Evolutionary conservation across 2,797 vertebrate genomes (phyloP).

Genomic region (Aeoliscus strigatus): DNA sequence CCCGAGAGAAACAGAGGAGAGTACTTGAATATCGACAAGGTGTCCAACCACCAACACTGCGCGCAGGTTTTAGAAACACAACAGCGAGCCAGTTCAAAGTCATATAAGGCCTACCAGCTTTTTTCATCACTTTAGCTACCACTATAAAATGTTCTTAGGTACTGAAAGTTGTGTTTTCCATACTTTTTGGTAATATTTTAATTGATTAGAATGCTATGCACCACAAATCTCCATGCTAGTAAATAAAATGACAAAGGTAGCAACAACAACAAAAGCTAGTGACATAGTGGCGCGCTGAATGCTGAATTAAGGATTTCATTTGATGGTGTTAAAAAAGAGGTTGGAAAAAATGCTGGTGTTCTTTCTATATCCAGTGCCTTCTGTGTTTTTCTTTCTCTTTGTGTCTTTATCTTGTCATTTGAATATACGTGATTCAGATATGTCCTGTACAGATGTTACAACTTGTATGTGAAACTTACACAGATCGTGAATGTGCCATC

Average conservation of each 20-base stretch:
- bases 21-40: constrained; percentile 81
- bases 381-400: constrained; percentile 19
- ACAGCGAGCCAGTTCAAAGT: constrained; percentile 47
- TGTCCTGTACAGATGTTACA: constrained; percentile 36
- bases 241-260: background rate
- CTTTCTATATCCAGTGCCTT: constrained; percentile 43
- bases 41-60: constrained; percentile 75
- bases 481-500: no score
- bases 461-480: constrained; percentile 39
- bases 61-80: constrained; percentile 58
- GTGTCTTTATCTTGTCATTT: constrained; percentile 39
- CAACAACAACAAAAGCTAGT: background rate
- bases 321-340: constrained; percentile 5
- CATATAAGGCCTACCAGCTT: constrained; percentile 27
- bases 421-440: constrained; percentile 43
- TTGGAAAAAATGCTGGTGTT: constrained; percentile 39
- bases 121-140: constrained; percentile 26
- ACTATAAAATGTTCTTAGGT: constrained; percentile 3
- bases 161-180: background rate
- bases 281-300: no score
- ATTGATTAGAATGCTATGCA: background rate
- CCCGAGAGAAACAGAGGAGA: constrained; percentile 67
- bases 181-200: no score
- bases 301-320: no score
- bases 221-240: background rate